phyloP scores from a whole-genome alignment of 2,113 vertebrate species.

The Physeter macrocephalus region DNA sequence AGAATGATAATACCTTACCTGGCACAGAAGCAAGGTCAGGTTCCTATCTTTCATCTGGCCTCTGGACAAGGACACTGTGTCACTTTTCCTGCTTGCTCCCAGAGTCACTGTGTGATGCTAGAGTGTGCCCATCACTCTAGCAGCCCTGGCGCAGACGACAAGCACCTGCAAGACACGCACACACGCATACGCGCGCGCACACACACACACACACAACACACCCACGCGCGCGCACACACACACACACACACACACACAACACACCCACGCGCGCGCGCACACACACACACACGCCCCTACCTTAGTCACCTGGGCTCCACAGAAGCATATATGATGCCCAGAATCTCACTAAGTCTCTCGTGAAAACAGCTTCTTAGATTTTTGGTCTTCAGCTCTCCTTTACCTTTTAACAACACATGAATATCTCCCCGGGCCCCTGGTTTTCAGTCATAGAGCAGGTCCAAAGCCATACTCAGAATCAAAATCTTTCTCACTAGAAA shows the following conservation, averaged over 20 bases:
- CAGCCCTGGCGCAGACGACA: background rate
- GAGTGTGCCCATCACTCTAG: background rate
- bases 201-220: background rate
- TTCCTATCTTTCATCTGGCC: background rate
- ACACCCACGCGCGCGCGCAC: no score
- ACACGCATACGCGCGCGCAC: no score
- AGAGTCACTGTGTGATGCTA: background rate
- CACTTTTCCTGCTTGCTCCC: background rate
- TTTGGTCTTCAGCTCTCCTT: background rate
- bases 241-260: background rate
- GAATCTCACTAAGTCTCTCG: background rate
- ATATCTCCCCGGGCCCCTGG: background rate
- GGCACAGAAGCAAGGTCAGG: background rate
- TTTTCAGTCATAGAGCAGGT: background rate
- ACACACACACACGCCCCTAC: background rate
- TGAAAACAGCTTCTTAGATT: background rate
- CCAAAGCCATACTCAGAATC: background rate
- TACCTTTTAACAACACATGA: background rate
- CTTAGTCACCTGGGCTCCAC: background rate
- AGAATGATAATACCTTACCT: background rate
- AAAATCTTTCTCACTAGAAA: background rate
- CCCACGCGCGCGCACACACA: no score
- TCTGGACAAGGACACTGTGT: background rate
- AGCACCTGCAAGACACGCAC: background rate
- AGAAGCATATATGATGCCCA: background rate